Evolutionary conservation across 2,797 vertebrate genomes (phyloP), one percentile per base, ranked within the genome.

Genomic region (Enteromius viviparus): DNA sequence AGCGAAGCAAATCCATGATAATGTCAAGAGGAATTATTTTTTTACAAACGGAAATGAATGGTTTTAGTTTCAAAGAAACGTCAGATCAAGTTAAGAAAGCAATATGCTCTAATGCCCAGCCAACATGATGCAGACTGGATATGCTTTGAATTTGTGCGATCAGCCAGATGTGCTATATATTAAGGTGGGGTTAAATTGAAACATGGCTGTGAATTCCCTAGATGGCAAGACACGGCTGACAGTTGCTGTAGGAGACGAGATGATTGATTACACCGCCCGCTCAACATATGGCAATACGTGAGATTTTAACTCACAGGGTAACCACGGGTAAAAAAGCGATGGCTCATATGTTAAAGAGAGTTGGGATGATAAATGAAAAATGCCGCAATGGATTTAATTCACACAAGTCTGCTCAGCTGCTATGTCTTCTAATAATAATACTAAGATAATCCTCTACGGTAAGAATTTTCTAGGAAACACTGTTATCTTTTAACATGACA

Each of bases 201-300:
- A 89, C 89, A 94, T 91, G 85, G 89, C 85, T 81, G 49, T 84
- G 89, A 62, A 90, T 92, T 88, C 89, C 86, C 64, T 81, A 32
- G 87, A 87, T 89, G 79, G 83, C 82, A 29, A 85, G 68, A 88
- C 85, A 81, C 40, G 78, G 81, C 83, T 91, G 90, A 92, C 91
- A 91, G 91, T 93, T 92, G 91, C 91, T 89, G 92, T 87, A 88
- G 90, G 90, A 94, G 89, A 93, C 72, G 76, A 86, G 84, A 91
- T 92, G 92, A 94, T 94, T 90, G 91, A 94, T 94, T 85, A 85
- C 90, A 82, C 47, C 55, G 60, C 58, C 47, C 60, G 60, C 86
- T 75, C 66, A 78, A 82, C 83, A 88, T 88, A 89, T 86, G 88
- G 88, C 77, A 45, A 45, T 34, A 85, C 87, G 84, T 88, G 88